These are phyloP conservation scores for Gobius niger DNA, from an alignment of 2,113 vertebrate genomes.

Conservation along the genomic window DNA sequence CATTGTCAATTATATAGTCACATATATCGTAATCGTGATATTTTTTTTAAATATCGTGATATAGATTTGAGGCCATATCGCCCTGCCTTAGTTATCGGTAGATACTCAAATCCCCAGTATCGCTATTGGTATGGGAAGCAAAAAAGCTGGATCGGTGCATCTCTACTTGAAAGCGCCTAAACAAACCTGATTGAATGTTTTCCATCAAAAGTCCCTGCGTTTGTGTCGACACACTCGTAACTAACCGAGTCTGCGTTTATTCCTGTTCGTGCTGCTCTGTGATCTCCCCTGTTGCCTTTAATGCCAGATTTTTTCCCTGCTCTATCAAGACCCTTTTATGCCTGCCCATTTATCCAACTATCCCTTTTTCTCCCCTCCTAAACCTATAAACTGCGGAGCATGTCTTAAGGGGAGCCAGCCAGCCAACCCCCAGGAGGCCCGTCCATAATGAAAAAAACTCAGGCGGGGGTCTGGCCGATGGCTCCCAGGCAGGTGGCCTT, in stretches of 20 bases:
- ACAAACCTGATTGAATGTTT: too few species aligned
- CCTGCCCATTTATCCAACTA: constrained; percentile 69
- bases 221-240: too few species aligned
- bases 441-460: constrained; percentile 71
- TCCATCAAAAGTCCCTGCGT: too few species aligned
- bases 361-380: constrained; percentile 62
- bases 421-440: constrained; percentile 64
- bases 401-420: constrained; percentile 55
- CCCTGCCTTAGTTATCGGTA: too few species aligned
- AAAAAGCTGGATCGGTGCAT: too few species aligned
- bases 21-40: too few species aligned
- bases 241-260: constrained; percentile 12
- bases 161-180: too few species aligned
- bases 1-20: too few species aligned
- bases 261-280: constrained; percentile 25
- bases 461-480: constrained; percentile 58
- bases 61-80: too few species aligned
- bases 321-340: constrained; percentile 47
- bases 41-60: too few species aligned
- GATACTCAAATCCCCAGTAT: too few species aligned
- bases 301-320: constrained; percentile 56
- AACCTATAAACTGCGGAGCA: constrained; percentile 72
- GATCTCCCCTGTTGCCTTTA: constrained; percentile 55
- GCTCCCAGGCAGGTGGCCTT: constrained; percentile 70
- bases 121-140: too few species aligned